These are phyloP conservation scores for Drosophila nasuta DNA, from an alignment of 1,140 invertebrate genomes.

Conservation along the genomic window DNA sequence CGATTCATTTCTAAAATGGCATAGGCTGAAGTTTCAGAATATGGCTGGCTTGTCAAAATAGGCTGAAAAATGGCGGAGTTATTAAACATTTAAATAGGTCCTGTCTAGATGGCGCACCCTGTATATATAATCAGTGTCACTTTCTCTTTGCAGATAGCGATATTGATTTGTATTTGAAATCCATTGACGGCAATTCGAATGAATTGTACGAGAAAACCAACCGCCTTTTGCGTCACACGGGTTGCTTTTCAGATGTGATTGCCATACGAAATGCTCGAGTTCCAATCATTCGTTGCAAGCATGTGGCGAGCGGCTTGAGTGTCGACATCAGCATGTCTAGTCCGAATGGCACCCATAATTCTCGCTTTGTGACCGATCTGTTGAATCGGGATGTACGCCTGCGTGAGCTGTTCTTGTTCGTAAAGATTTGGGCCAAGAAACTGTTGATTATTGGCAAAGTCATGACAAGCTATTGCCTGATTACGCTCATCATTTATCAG, in stretches of 20 bases:
- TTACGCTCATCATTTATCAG: slow-evolving; percentile 62
- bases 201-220: slow-evolving; percentile 58
- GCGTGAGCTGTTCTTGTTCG: slow-evolving; percentile 59
- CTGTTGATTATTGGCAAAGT: slow-evolving; percentile 60
- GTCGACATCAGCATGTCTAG: slow-evolving; percentile 76
- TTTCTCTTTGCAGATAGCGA: slow-evolving; percentile 61
- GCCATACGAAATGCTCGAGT: slow-evolving; percentile 72
- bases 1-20: too few relatives aligned
- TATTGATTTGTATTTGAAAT: slow-evolving; percentile 71
- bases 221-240: slow-evolving; percentile 47
- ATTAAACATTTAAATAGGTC: too few relatives aligned
- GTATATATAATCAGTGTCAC: not conserved
- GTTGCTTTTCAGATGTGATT: slow-evolving; percentile 58
- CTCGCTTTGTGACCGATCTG: slow-evolving; percentile 61
- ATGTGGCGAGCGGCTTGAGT: slow-evolving; percentile 57
- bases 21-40: too few relatives aligned
- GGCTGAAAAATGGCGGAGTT: too few relatives aligned
- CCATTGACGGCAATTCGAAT: slow-evolving; percentile 7
- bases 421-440: slow-evolving; percentile 76
- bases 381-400: slow-evolving; percentile 57
- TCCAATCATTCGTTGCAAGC: slow-evolving; percentile 76
- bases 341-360: slow-evolving; percentile 71
- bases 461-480: slow-evolving; percentile 79
- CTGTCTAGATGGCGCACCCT: too few relatives aligned
- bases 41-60: too few relatives aligned